Conservation (phyloP, 1,140 invertebrate genomes). For the Euwallacea similis region DNA sequence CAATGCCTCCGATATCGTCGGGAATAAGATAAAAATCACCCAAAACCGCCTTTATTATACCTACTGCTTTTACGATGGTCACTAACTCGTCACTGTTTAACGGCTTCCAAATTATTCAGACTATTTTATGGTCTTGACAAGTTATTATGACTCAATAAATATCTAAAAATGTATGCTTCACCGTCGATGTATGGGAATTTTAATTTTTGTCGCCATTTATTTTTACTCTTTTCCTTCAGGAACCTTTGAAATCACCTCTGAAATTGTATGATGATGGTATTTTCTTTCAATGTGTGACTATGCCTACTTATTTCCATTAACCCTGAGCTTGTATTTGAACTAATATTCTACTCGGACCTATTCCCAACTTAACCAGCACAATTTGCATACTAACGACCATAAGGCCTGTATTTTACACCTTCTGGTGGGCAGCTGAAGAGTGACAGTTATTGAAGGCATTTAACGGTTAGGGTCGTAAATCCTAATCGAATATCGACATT, state of each 20-base stretch:
- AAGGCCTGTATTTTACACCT: conserved; percentile 3
- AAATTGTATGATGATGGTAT: too few relatives aligned
- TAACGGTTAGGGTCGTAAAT: background rate
- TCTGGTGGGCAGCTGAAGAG: conserved; percentile 5
- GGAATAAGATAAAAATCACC: conserved; percentile 13
- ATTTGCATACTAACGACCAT: background rate
- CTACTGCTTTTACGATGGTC: conserved; percentile 14
- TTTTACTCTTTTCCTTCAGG: too few relatives aligned
- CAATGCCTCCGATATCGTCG: conserved; percentile 5
- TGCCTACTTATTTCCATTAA: too few relatives aligned
- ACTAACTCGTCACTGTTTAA: conserved; percentile 14
- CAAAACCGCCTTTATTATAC: conserved; percentile 11
- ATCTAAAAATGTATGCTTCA: conserved; percentile 40
- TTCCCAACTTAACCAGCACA: background rate
- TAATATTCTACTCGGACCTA: too few relatives aligned
- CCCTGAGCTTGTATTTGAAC: too few relatives aligned
- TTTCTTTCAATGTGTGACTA: too few relatives aligned
- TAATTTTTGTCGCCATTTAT: conserved; percentile 30
- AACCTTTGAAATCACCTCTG: too few relatives aligned
- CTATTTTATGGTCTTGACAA: conserved; percentile 46
- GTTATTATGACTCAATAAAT: conserved; percentile 48
- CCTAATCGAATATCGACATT: background rate
- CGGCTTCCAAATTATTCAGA: conserved; percentile 38
- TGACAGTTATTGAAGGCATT: background rate
- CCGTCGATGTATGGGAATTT: conserved; percentile 44